A percentile compares a stretch with the other conserved stretches of the same genome.
These are phyloP conservation scores for Meriones psammophilus DNA, from an alignment of 2,797 vertebrate species.

Conservation along the genomic window DNA sequence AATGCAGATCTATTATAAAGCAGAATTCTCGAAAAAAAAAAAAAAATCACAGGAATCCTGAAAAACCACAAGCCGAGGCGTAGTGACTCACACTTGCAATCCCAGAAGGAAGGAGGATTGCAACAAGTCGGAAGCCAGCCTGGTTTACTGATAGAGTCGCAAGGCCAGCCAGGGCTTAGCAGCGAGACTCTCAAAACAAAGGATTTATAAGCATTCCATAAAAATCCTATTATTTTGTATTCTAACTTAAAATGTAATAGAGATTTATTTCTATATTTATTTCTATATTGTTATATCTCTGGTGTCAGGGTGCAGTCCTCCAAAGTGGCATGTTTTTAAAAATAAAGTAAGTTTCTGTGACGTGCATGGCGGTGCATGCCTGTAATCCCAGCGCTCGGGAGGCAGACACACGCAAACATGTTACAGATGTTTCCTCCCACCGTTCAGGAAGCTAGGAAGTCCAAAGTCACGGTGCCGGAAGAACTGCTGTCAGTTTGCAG, in stretches of 20 bases:
- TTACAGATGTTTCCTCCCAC: not conserved
- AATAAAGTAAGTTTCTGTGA: not conserved
- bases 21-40: not conserved
- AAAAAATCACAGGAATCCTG: constrained; percentile 22
- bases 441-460: not conserved
- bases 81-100: not conserved
- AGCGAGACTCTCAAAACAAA: not conserved
- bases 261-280: not conserved
- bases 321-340: not conserved
- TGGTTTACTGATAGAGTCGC: not conserved
- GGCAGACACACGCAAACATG: not conserved
- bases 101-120: not conserved
- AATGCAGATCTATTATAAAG: not conserved
- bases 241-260: not conserved
- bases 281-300: constrained; percentile 18
- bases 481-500: not conserved
- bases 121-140: not conserved
- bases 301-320: not conserved
- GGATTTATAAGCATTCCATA: too few relatives aligned
- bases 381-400: not conserved
- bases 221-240: not conserved
- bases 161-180: not conserved
- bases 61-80: not conserved
- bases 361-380: too few relatives aligned
- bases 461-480: not conserved